A percentile compares a stretch with the other conserved stretches of the same genome.
Conservation (phyloP, 2,888 invertebrate species). For the Troglohyphantes excavatus region DNA sequence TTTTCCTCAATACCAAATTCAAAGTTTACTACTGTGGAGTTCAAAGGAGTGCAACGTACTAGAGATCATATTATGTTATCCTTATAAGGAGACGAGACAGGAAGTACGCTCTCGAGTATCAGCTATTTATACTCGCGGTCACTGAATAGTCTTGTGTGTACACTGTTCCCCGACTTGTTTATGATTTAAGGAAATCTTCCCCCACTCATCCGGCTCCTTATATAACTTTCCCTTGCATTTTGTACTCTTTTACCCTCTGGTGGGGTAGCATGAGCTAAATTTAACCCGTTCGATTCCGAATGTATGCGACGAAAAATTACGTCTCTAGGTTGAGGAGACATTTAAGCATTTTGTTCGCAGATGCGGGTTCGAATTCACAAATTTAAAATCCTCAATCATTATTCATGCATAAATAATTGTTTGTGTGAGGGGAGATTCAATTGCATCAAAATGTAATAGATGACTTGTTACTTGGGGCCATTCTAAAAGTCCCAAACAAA, state of each 20-base stretch:
- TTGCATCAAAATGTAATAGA: too few relatives aligned
- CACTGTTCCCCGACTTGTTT: neutral
- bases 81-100: slow-evolving; percentile 50
- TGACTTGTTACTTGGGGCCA: too few relatives aligned
- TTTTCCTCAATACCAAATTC: neutral
- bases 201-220: neutral
- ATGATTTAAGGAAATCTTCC: slow-evolving; percentile 10
- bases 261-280: neutral
- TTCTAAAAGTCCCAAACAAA: too few relatives aligned
- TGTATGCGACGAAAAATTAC: too few relatives aligned
- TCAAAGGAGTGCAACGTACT: neutral
- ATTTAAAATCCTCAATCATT: too few relatives aligned
- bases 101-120: slow-evolving; percentile 37
- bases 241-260: neutral
- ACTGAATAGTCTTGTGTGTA: neutral
- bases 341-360: too few relatives aligned
- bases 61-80: slow-evolving; percentile 11
- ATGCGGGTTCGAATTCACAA: too few relatives aligned
- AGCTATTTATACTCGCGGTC: slow-evolving; percentile 39
- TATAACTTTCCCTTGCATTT: neutral
- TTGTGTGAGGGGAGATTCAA: too few relatives aligned
- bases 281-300: neutral
- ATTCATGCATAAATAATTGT: too few relatives aligned
- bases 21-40: neutral
- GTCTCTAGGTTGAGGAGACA: too few relatives aligned